Conservation (phyloP, 2,888 invertebrate genomes). For the Plebejus anna region DNA sequence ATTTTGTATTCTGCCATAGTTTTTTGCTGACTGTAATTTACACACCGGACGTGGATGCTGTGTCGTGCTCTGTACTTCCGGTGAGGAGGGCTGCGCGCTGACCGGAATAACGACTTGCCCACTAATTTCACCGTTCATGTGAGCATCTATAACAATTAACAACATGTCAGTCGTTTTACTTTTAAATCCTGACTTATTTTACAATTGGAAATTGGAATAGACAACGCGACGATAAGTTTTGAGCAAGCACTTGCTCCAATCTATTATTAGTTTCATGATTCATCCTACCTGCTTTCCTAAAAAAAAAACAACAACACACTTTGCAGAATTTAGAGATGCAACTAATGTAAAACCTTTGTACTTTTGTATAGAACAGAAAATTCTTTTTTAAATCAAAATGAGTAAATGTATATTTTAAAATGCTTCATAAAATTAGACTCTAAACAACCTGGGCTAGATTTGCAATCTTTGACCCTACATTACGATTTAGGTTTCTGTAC, state of each 20-base stretch:
- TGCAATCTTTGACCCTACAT: too few relatives aligned
- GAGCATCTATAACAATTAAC: slow-evolving; percentile 2
- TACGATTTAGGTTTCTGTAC: background rate
- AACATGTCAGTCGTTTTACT: background rate
- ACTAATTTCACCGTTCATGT: slow-evolving; percentile 12
- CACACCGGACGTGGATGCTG: slow-evolving; percentile 47
- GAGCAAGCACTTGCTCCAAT: background rate
- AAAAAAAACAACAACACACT: too few relatives aligned
- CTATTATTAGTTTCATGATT: too few relatives aligned
- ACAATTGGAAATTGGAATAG: background rate
- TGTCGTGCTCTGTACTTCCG: slow-evolving; percentile 54
- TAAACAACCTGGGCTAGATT: too few relatives aligned
- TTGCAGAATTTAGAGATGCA: too few relatives aligned
- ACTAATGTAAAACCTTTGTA: too few relatives aligned
- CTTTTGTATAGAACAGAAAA: too few relatives aligned
- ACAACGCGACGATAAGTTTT: background rate
- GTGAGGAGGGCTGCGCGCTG: slow-evolving; percentile 38
- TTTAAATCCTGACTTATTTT: background rate
- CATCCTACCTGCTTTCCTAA: too few relatives aligned
- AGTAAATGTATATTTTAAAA: too few relatives aligned
- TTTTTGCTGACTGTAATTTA: slow-evolving; percentile 34
- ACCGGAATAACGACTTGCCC: slow-evolving; percentile 20
- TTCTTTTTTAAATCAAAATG: too few relatives aligned
- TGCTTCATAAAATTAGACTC: too few relatives aligned
- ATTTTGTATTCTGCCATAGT: too few relatives aligned